phyloP scores from a whole-genome alignment of 2,888 invertebrate genomes.

The Pristionchus entomophagus region DNA sequence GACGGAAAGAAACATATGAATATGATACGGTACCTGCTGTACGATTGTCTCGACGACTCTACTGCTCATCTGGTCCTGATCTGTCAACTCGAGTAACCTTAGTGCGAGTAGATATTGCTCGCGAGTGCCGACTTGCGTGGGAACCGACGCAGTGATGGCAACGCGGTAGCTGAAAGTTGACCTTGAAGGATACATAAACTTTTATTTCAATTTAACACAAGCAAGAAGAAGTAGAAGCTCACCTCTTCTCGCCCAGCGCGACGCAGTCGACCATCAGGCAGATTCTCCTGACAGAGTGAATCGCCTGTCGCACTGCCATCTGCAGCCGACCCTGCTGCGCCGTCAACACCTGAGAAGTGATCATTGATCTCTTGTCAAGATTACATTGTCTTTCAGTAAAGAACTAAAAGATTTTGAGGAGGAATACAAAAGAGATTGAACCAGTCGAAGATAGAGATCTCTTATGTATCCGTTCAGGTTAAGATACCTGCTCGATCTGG shows the following conservation, averaged over 20 bases:
- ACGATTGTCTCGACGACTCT: not conserved
- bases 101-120: conserved; percentile 38
- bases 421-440: too few relatives aligned
- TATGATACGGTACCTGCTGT: not conserved
- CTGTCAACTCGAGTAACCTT: not conserved
- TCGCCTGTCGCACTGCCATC: conserved; percentile 46
- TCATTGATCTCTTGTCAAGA: not conserved
- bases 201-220: not conserved
- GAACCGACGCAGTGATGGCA: conserved; percentile 25
- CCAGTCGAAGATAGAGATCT: not conserved
- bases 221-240: not conserved
- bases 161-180: not conserved
- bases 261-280: conserved; percentile 51
- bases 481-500: conserved; percentile 57
- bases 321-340: conserved; percentile 51
- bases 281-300: conserved; percentile 52
- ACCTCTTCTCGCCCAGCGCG: not conserved
- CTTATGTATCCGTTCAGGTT: too few relatives aligned
- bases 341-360: conserved; percentile 42
- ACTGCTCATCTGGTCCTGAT: not conserved
- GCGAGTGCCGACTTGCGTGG: not conserved
- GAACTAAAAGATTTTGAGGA: too few relatives aligned
- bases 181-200: not conserved
- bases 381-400: not conserved
- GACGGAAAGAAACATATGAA: too few relatives aligned